Evolutionary conservation across 1,140 invertebrate genomes (phyloP).

Genomic region (Hesperophylax magnus): DNA sequence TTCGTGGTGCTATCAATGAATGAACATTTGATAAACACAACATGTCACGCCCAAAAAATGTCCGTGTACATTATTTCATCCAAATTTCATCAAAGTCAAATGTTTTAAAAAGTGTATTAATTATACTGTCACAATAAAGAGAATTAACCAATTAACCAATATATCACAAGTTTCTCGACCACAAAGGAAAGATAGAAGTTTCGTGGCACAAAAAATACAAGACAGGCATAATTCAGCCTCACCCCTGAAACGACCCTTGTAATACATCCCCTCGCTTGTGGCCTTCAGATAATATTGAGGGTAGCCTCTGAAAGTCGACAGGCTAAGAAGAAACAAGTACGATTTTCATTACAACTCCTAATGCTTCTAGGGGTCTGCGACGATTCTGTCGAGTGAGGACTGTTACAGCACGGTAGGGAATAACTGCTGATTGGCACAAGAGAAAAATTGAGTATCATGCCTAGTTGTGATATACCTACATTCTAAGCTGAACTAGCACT

Average conservation of each 20-base stretch:
- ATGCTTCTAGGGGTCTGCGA: neutral
- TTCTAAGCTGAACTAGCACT: no score
- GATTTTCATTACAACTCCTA: slow-evolving; percentile 21
- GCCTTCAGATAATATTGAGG: slow-evolving; percentile 12
- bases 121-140: no score
- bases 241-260: slow-evolving; percentile 10
- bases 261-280: slow-evolving; percentile 1
- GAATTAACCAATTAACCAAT: no score
- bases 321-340: slow-evolving; percentile 5
- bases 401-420: no score
- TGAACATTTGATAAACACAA: neutral
- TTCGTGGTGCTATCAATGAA: neutral
- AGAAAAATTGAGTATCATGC: no score
- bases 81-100: no score
- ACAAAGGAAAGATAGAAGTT: neutral
- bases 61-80: neutral
- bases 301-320: slow-evolving; percentile 11
- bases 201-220: neutral
- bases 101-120: no score
- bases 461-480: no score
- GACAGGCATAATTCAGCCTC: slow-evolving; percentile 1
- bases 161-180: neutral
- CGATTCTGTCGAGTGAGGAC: no score
- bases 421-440: no score
- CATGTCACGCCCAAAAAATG: neutral